Conservation (phyloP, 2,113 vertebrate genomes). For the Galeopterus variegatus region DNA sequence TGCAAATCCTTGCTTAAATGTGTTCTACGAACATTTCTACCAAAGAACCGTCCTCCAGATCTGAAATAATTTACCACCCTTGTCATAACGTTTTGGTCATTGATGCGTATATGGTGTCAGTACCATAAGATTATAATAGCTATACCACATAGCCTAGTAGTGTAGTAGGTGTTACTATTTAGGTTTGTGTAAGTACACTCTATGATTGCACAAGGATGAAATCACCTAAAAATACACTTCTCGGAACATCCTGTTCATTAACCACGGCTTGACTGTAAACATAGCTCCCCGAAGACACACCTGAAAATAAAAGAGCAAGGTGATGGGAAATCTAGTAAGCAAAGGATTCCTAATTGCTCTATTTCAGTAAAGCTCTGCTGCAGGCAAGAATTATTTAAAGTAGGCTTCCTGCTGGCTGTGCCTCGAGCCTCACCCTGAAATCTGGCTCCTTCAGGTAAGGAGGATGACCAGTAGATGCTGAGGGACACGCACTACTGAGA, state of each 20-base stretch:
- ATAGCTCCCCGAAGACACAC: slow-evolving; percentile 36
- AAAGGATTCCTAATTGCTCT: slow-evolving; percentile 63
- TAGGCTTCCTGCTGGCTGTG: slow-evolving; percentile 60
- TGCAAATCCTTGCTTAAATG: background rate
- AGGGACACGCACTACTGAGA: background rate
- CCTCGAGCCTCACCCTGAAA: slow-evolving; percentile 47
- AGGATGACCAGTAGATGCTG: background rate
- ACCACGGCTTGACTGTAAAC: background rate
- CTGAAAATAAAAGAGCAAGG: background rate
- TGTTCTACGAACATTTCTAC: background rate
- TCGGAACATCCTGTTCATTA: too few species aligned
- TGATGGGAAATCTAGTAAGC: slow-evolving; percentile 48
- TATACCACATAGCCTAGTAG: too few species aligned
- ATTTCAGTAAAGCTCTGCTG: slow-evolving; percentile 46
- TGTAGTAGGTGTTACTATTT: too few species aligned
- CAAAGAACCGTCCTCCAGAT: background rate
- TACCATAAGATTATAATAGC: too few species aligned
- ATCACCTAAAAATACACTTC: too few species aligned
- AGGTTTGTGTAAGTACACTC: too few species aligned
- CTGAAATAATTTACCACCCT: slow-evolving; percentile 1
- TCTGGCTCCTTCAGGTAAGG: background rate
- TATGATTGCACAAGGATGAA: too few species aligned
- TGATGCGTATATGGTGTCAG: too few species aligned
- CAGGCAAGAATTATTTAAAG: slow-evolving; percentile 67
- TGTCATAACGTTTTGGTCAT: background rate